Base-by-base conservation (phyloP, 2,113 vertebrate genomes). In the Vulpes ferrilata region DNA sequence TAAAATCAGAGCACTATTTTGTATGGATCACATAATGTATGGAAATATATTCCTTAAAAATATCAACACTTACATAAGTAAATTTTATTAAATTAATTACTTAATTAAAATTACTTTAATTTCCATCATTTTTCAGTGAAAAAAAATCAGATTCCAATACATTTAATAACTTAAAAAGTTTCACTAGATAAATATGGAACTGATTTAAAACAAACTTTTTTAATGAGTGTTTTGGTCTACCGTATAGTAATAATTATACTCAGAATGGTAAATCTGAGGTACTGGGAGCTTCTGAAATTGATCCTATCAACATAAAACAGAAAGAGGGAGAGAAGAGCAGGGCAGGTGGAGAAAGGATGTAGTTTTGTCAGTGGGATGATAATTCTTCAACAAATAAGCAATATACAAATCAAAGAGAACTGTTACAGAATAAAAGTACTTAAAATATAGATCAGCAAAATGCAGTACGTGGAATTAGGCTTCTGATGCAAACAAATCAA, bases 21-120 rank as follows among this genome's bases (percentile, higher is more conserved):
- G 7, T 55, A 16, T 71, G 19, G 48, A 35, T 17, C 11, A 55
- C 30, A 62, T 83, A 53, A 71, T 15, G 15, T 89, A 62, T 73
- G 67, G 81, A 74, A 93, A 51, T 62, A 6, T 53, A 55, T 71
- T 93, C 20, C 55, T 93, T 89, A 48, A 91, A 93, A 90, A 90
- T 53, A 73, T 12, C 19, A 20, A 65, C 13, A 74, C 20, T 86
- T 91, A 59, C 32, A 32, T 51, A 65, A 59, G 64, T 93, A 38
- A 95, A 59, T 86, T 73, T 82, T 81, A 27, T 10, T 27, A 51
- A 79, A 12, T 43, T 43, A 43, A 43, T 43, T 43, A 43, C 43
- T 43, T 43, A 43, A 43, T 43, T 43, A 43, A 43, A 43, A 43
- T 43, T 43, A 55, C 53, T 81, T 55, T 51, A 69, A 69, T 76